Conservation (phyloP, 2,113 vertebrate species). For the Cochlearius cochlearius region DNA sequence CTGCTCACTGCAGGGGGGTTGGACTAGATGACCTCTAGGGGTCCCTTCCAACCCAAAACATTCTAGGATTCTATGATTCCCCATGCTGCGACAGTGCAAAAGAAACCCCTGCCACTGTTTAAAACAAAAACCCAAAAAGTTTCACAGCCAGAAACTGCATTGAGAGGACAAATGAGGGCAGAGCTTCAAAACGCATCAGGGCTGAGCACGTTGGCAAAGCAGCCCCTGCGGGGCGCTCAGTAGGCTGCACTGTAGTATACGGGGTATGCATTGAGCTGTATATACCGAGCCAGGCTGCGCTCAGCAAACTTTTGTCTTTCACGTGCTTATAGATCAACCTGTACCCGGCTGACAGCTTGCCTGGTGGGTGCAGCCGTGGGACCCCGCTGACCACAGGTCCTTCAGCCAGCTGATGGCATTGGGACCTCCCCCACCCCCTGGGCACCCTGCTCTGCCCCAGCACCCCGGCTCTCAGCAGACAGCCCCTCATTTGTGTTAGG, state of each 20-base stretch:
- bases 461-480: not conserved
- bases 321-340: not conserved
- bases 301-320: not conserved
- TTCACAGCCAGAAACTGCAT: not conserved
- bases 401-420: not conserved
- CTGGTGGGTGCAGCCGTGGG: not conserved
- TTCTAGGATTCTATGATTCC: too few species aligned
- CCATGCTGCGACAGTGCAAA: not conserved
- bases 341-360: not conserved
- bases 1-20: too few species aligned
- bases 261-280: not conserved
- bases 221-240: not conserved
- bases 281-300: not conserved
- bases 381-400: not conserved
- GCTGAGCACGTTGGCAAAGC: not conserved
- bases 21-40: too few species aligned
- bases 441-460: not conserved
- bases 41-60: too few species aligned
- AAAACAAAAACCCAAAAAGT: not conserved
- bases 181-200: not conserved
- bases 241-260: not conserved
- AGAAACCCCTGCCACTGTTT: not conserved
- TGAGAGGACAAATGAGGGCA: not conserved
- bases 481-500: fast-evolving
- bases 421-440: not conserved